Evolutionary conservation across 2,113 vertebrate species (phyloP), one percentile per base, ranked within the genome.

Genomic region (Lycaon pictus): DNA sequence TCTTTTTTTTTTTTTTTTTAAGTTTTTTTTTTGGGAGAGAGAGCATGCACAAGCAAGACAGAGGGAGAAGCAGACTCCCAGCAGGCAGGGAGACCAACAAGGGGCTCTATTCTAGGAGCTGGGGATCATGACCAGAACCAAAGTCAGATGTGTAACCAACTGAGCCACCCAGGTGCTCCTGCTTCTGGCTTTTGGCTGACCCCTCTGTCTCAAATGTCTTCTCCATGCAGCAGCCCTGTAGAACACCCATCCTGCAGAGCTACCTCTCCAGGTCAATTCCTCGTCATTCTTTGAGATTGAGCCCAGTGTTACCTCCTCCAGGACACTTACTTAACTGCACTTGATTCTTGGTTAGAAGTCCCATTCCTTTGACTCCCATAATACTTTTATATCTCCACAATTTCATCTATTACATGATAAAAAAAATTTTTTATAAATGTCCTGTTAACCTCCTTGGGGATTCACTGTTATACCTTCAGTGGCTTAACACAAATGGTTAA

Each of bases 401-500:
- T 29, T 88, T 96, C 60, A 87, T 53, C 69, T n/a, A 82, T 51
- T 74, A 37, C 48, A 5, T 35, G 87, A 93, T 55, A 90, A 43
- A 43, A 43, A 43, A 43, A 72, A n/a, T 48, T 4, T 90, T 86
- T 77, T 72, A 62, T 76, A 82, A 93, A 80, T 55, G 76, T 74
- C 13, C 37, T 65, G 43, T 20, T 90, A 69, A 91, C 27, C 20
- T 80, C 20, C 62, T 74, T 85, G 65, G 85, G 77, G 85, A 87
- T 67, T 94, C 71, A 80, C 35, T 72, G 55, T 56, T 79, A 79
- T 17, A 74, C 85, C 71, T 74, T 79, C n/a, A 60, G 20, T 88
- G 67, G 15, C 43, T 95, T 76, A 90, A n/a, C 23, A 86, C 29
- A 93, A 69, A 82, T 87, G 48, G 88, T 83, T 63, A 82, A 27